Percentiles rank a stretch among this genome's conserved stretches.
These are phyloP conservation scores for Gorsachius magnificus DNA, from an alignment of 2,797 vertebrate genomes.

Conservation along the genomic window DNA sequence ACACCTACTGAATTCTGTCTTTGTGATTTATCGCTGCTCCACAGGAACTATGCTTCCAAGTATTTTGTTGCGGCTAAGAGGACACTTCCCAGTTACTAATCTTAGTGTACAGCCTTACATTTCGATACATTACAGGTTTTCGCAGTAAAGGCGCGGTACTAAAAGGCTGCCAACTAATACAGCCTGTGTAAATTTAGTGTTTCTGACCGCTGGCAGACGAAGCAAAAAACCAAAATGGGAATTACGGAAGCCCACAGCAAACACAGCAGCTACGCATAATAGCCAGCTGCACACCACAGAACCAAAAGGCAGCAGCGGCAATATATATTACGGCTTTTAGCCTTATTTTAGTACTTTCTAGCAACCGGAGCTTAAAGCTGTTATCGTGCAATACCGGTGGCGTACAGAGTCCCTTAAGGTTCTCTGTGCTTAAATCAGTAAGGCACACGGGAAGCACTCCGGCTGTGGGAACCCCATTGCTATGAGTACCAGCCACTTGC, in stretches of 20 bases:
- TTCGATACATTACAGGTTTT: background rate
- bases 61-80: background rate
- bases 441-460: background rate
- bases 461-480: background rate
- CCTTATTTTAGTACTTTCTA: background rate
- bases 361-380: background rate
- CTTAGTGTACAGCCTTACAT: background rate
- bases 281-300: background rate
- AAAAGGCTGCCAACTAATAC: background rate
- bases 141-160: background rate
- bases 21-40: background rate
- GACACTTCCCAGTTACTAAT: background rate
- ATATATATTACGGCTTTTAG: too few species aligned
- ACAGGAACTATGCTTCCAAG: background rate
- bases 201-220: background rate
- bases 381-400: background rate
- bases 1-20: background rate
- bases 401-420: background rate
- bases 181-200: background rate
- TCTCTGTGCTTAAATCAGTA: background rate
- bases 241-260: background rate
- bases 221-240: background rate
- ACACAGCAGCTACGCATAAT: background rate
- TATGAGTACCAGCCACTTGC: background rate
- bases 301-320: background rate